Evolutionary conservation across 2,888 invertebrate genomes (phyloP).

Genomic region (Eremobia ochroleuca): DNA sequence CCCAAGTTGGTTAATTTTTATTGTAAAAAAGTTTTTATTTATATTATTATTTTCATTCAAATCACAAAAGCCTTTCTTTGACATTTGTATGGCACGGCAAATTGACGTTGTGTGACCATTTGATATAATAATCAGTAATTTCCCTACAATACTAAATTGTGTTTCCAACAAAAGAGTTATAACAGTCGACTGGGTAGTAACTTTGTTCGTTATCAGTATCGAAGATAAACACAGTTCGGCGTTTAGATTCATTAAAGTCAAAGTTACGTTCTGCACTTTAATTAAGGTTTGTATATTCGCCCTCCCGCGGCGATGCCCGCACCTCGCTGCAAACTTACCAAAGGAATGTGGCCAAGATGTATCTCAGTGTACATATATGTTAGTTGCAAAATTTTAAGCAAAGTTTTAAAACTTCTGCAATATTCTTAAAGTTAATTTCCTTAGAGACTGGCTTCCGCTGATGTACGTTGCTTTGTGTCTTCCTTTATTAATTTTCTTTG

Average conservation of each 20-base stretch:
- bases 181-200: neutral
- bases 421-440: conserved; percentile 52
- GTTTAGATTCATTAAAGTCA: conserved; percentile 38
- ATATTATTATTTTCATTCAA: neutral
- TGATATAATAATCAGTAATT: neutral
- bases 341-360: conserved; percentile 46
- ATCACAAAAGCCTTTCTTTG: neutral
- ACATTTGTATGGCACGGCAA: neutral
- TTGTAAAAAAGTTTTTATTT: no score
- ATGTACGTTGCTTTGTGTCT: conserved; percentile 27
- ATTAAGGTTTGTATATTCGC: conserved; percentile 70
- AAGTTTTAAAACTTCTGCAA: conserved; percentile 52
- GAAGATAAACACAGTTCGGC: conserved; percentile 31
- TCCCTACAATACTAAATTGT: neutral
- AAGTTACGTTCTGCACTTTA: conserved; percentile 62
- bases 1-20: no score
- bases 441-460: conserved; percentile 37
- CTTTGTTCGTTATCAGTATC: conserved; percentile 13
- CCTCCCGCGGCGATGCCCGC: conserved; percentile 48
- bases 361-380: conserved; percentile 24
- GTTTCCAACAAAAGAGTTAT: neutral
- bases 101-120: neutral
- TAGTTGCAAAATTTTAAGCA: conserved; percentile 45
- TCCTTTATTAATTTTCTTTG: conserved; percentile 46
- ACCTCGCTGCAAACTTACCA: conserved; percentile 42